phyloP scores from a whole-genome alignment of 2,797 vertebrate genomes.

The Poliocrania exsul region DNA sequence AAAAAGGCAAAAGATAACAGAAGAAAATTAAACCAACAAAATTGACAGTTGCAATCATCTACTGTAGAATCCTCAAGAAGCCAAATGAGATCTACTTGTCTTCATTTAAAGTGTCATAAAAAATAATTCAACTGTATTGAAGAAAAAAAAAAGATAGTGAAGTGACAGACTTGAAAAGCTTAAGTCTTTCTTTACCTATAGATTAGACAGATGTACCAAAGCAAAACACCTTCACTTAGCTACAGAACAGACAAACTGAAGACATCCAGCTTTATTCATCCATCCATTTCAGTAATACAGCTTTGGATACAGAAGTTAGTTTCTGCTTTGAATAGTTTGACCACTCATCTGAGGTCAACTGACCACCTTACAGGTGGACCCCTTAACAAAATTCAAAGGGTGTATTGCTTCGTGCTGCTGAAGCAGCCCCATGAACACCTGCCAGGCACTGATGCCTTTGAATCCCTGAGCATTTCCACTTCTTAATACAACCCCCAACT shows the following conservation, averaged over 20 bases:
- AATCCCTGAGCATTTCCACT: background rate
- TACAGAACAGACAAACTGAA: background rate
- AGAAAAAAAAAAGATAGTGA: background rate
- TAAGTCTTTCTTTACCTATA: background rate
- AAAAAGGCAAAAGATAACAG: background rate
- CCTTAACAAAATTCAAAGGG: background rate
- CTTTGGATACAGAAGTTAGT: background rate
- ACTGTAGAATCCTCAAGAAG: background rate
- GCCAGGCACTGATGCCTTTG: background rate
- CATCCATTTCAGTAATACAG: background rate
- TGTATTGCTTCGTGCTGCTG: background rate
- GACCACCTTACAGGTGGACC: background rate
- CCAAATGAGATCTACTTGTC: background rate
- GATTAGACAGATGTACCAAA: background rate
- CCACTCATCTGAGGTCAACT: background rate
- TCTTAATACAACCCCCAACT: background rate
- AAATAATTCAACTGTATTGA: background rate
- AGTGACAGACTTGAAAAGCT: background rate
- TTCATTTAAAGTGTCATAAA: background rate
- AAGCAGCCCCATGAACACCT: background rate
- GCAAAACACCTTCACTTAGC: background rate
- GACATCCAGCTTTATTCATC: background rate
- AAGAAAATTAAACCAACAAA: background rate
- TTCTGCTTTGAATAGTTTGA: background rate
- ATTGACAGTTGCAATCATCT: background rate